Evolutionary conservation across 1,140 invertebrate species (phyloP).

Genomic region (Metaphire vulgaris): DNA sequence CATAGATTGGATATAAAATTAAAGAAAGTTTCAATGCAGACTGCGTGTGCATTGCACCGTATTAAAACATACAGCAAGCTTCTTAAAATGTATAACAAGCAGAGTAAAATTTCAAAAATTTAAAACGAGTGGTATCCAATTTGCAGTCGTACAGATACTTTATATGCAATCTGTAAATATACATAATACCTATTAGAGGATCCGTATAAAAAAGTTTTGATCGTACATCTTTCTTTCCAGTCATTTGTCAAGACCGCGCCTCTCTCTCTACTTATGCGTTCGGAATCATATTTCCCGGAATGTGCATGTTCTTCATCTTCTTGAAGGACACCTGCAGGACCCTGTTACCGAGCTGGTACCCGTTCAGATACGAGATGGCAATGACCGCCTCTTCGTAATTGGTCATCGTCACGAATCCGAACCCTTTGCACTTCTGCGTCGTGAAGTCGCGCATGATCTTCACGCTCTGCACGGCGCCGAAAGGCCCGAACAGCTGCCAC

Average conservation of each 20-base stretch:
- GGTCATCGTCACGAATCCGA: conserved; percentile 99
- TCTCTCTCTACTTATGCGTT: too few relatives aligned
- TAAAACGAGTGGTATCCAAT: background rate
- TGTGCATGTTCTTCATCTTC: conserved; percentile 30
- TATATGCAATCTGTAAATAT: too few relatives aligned
- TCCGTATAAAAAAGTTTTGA: too few relatives aligned
- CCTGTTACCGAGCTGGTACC: conserved; percentile 91
- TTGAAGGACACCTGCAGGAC: conserved; percentile 95
- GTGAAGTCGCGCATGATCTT: conserved; percentile 91
- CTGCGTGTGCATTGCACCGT: too few relatives aligned
- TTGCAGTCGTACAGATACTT: too few relatives aligned
- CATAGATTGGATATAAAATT: too few relatives aligned
- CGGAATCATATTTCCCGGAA: background rate
- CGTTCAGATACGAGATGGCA: conserved; percentile 95
- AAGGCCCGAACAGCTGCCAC: conserved; percentile 98
- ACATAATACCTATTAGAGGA: too few relatives aligned
- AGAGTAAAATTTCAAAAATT: background rate
- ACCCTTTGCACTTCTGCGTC: conserved; percentile 98
- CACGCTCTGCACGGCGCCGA: conserved; percentile 95
- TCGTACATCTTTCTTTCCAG: too few relatives aligned
- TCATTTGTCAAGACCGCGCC: background rate
- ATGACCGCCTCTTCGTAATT: conserved; percentile 97
- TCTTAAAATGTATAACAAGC: background rate
- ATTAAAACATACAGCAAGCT: background rate
- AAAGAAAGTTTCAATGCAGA: too few relatives aligned